Base-by-base conservation (phyloP, 2,113 vertebrate genomes). In the Prionailurus viverrinus region DNA sequence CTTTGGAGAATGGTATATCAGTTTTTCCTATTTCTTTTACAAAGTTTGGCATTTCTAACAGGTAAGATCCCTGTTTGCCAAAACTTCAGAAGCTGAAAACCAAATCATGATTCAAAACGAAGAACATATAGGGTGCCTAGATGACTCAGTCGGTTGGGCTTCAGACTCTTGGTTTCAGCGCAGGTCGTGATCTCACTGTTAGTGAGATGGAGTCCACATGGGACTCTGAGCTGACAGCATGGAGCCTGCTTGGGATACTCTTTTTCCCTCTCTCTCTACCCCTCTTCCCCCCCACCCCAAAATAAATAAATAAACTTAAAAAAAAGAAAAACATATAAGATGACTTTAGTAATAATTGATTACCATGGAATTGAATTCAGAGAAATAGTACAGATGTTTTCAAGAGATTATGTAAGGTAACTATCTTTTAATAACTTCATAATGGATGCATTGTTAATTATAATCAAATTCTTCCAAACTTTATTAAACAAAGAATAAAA, bases 41-140 rank as follows among this genome's bases (percentile, higher is more conserved):
- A 31, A 36, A 41, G 48, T 19, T 92, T 65, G 63, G 6, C 25
- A 65, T 89, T 94, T 88, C n/a, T 78, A 41, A 78, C 27, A 69
- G 65, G 36, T 14, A 29, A 71, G 3, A 31, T 61, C 2, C 2
- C 16, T 63, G 15, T 63, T 91, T 87, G 39, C 16, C 65, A 55
- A 94, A 81, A 91, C 36, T 81, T 69, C 18, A 76, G 9, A 91
- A 83, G 16, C 36, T 33, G 21, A 84, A 89, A 81, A 18, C 13
- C 19, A 81, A 94, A 94, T 41, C 3, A 85, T 71, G 11, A 68
- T 36, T 87, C 91, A 48, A 93, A 95, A 66, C 29, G 21, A 84
- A 84, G 58, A 82, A 16, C 65, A 69, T 1, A 41, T 15, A 21
- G 19, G 58, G 58, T 8, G 7, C 58, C 58, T 61, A 8, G 3